A percentile compares a stretch with the other conserved stretches of the same genome.
These are phyloP conservation scores for Ruditapes philippinarum DNA, from an alignment of 1,140 invertebrate genomes.

Conservation along the genomic window DNA sequence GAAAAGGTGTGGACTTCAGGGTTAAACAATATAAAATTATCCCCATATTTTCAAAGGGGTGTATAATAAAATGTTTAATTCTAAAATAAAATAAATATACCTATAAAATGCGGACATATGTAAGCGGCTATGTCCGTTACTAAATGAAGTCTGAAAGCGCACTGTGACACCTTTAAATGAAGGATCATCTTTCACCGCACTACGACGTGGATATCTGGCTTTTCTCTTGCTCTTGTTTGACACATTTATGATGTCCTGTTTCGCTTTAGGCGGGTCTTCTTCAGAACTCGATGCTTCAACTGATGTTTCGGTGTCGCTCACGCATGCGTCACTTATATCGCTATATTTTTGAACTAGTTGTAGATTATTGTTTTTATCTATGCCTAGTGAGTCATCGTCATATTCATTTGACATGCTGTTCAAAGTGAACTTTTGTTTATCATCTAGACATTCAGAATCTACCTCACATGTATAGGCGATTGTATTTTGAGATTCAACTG, in stretches of 20 bases:
- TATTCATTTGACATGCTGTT: too few species aligned
- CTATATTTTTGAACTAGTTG: neutral
- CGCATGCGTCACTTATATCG: conserved; percentile 32
- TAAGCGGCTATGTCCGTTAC: conserved; percentile 9
- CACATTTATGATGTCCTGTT: neutral
- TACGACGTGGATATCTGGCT: neutral
- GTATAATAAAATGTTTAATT: too few species aligned
- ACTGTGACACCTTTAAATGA: conserved; percentile 49
- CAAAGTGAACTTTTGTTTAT: too few species aligned
- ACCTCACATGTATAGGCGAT: too few species aligned
- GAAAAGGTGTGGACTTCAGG: too few species aligned
- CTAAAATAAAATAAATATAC: neutral
- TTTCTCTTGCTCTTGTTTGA: neutral
- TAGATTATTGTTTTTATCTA: neutral
- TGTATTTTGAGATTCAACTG: too few species aligned
- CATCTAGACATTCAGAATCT: too few species aligned
- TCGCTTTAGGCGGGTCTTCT: neutral
- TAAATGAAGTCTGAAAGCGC: conserved; percentile 28
- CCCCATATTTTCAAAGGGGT: too few species aligned
- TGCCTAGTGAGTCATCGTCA: too few species aligned
- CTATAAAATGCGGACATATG: conserved; percentile 56
- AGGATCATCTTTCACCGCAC: conserved; percentile 39
- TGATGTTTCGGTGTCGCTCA: conserved; percentile 9
- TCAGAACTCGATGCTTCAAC: neutral
- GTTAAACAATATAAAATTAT: too few species aligned